Conservation (phyloP, 1,140 invertebrate species). For the Lutraria rhynchaena region DNA sequence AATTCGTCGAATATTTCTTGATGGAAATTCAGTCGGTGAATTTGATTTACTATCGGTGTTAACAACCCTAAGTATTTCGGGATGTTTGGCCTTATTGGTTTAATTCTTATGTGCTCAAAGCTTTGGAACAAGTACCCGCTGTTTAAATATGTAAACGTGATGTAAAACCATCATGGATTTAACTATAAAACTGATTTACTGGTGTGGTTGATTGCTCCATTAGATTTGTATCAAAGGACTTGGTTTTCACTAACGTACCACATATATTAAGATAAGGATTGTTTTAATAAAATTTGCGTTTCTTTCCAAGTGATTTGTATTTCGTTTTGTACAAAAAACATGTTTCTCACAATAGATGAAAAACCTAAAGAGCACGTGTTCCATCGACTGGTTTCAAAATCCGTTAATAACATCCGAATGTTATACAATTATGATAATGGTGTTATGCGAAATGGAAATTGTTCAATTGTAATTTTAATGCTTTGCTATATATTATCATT, state of each 20-base stretch:
- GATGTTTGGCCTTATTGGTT: conserved; percentile 13
- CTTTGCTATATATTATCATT: too few species aligned
- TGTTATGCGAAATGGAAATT: too few species aligned
- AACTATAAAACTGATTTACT: conserved; percentile 59
- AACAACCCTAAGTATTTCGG: background rate
- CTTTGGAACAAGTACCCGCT: background rate
- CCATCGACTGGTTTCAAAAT: too few species aligned
- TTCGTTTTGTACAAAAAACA: too few species aligned
- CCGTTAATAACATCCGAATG: too few species aligned
- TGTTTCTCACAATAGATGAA: too few species aligned
- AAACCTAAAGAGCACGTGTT: too few species aligned
- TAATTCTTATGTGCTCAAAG: conserved; percentile 5
- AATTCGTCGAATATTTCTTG: background rate
- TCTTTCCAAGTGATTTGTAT: too few species aligned
- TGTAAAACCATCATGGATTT: conserved; percentile 45
- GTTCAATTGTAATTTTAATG: too few species aligned
- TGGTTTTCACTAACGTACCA: conserved; percentile 13
- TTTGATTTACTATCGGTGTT: background rate
- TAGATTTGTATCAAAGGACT: conserved; percentile 41
- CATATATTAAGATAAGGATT: background rate
- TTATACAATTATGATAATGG: too few species aligned
- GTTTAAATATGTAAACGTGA: conserved; percentile 42
- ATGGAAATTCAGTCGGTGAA: background rate
- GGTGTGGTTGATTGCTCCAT: conserved; percentile 1
- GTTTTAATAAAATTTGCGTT: conserved; percentile 26